phyloP scores from a whole-genome alignment of 2,888 invertebrate genomes.

The Nebria brevicollis region DNA sequence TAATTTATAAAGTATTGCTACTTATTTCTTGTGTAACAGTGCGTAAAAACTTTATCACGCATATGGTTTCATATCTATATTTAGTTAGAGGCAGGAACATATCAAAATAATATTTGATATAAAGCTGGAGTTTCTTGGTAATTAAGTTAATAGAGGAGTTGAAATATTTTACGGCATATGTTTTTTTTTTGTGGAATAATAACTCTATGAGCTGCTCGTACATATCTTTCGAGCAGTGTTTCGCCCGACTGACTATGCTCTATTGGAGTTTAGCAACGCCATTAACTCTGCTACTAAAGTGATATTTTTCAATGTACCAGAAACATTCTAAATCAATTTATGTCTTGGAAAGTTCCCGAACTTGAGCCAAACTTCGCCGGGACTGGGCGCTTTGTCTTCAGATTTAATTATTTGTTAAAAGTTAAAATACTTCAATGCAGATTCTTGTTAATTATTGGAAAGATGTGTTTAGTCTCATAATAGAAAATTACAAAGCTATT shows the following conservation, averaged over 20 bases:
- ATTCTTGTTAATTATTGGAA: constrained; percentile 45
- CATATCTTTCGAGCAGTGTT: constrained; percentile 18
- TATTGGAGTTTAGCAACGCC: constrained; percentile 39
- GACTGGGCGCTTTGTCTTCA: constrained; percentile 39
- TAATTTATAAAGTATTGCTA: background rate
- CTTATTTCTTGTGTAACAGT: background rate
- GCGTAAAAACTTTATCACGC: background rate
- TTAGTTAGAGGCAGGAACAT: too few species aligned
- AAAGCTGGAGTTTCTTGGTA: background rate
- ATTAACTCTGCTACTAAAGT: constrained; percentile 44
- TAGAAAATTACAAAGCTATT: too few species aligned
- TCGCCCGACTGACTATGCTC: constrained; percentile 2
- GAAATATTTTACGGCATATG: background rate
- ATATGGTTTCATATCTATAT: too few species aligned
- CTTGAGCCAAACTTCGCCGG: constrained; percentile 29
- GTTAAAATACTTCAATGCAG: constrained; percentile 45
- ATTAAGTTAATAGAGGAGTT: background rate
- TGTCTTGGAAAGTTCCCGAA: constrained; percentile 39
- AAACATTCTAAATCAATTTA: constrained; percentile 47
- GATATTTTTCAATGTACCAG: constrained; percentile 47
- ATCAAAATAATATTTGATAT: too few species aligned
- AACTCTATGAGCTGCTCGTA: constrained; percentile 16
- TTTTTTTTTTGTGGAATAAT: constrained; percentile 6
- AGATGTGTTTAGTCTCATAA: background rate
- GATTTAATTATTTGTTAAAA: constrained; percentile 45